Percentiles rank a stretch among this genome's conserved stretches.
Evolutionary conservation across 2,113 vertebrate genomes (phyloP).

Genomic region (Megatriorchis doriae): DNA sequence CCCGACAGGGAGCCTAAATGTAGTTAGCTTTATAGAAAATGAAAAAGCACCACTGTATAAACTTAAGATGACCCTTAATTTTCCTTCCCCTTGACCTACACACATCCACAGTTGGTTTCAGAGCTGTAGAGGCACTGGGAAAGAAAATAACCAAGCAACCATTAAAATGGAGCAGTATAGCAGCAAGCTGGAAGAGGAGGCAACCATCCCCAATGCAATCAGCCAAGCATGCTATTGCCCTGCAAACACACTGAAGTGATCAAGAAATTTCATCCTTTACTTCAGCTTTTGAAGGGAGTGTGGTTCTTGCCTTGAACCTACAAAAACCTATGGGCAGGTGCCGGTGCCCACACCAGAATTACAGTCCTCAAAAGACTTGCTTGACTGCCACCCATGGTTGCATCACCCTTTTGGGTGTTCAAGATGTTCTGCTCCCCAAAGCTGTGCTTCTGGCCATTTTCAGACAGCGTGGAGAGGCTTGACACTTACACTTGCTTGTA

Average conservation of each 20-base stretch:
- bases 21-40: constrained; percentile 72
- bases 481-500: neutral
- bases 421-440: neutral
- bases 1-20: constrained; percentile 72
- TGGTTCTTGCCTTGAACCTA: neutral
- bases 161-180: constrained; percentile 25
- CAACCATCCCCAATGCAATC: neutral
- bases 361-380: neutral
- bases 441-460: neutral
- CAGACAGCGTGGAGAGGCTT: neutral
- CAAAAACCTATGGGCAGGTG: fast-evolving
- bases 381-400: no score
- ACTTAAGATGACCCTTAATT: constrained; percentile 76
- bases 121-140: constrained; percentile 26
- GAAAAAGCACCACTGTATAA: constrained; percentile 73
- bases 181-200: neutral
- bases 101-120: constrained; percentile 57
- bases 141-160: constrained; percentile 64
- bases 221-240: neutral
- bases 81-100: constrained; percentile 75
- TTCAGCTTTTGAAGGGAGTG: neutral
- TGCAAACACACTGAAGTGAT: neutral
- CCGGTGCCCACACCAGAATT: neutral
- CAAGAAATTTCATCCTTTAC: neutral
- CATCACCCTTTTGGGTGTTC: neutral